Evolutionary conservation across 2,888 invertebrate species (phyloP).

Genomic region (Drosophila buzzatii): DNA sequence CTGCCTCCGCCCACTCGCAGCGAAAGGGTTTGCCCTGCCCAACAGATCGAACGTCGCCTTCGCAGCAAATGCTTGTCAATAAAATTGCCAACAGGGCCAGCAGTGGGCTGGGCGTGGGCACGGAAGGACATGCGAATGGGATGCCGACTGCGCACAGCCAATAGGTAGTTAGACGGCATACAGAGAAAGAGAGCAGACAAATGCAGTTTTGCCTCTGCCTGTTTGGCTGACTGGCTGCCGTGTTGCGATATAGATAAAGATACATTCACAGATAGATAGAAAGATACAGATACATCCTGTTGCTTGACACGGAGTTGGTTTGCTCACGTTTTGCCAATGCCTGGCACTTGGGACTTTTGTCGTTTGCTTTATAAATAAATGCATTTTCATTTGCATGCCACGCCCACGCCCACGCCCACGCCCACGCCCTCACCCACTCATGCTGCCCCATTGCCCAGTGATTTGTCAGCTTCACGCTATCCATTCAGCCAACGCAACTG

Average conservation of each 20-base stretch:
- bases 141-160: constrained; percentile 48
- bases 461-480: constrained; percentile 64
- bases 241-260: constrained; percentile 62
- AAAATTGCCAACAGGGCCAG: constrained; percentile 71
- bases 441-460: constrained; percentile 27
- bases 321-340: constrained; percentile 24
- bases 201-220: constrained; percentile 65
- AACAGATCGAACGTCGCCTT: constrained; percentile 29
- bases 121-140: constrained; percentile 20
- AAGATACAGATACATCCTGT: constrained; percentile 64
- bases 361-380: constrained; percentile 72
- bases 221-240: constrained; percentile 33
- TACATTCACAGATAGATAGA: constrained; percentile 53
- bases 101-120: constrained; percentile 16
- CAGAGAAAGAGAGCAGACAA: constrained; percentile 48
- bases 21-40: constrained; percentile 45
- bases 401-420: constrained; percentile 1
- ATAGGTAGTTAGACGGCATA: constrained; percentile 64
- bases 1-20: not conserved
- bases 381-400: constrained; percentile 73
- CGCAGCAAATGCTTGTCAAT: constrained; percentile 67
- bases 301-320: constrained; percentile 51
- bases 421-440: constrained; percentile 15
- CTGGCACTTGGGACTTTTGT: constrained; percentile 63
- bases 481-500: not conserved